Evolutionary conservation across 2,113 vertebrate species (phyloP), one percentile per base, ranked within the genome.

Genomic region (Heliornis fulica): DNA sequence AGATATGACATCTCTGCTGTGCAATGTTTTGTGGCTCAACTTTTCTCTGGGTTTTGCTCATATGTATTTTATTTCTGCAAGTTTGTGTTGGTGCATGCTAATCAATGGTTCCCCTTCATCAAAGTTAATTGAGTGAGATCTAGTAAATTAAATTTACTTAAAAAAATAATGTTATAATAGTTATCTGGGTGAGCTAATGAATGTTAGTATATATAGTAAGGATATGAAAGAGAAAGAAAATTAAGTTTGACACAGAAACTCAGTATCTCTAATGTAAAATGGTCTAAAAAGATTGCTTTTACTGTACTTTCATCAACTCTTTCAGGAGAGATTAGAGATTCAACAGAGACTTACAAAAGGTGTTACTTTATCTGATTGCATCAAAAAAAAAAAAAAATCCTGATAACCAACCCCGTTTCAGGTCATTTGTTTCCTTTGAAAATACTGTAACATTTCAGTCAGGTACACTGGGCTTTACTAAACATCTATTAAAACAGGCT

Each of bases 241-340:
- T 93, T 66, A 89, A 78, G 3, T 31, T 57, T 93, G 89, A 95
- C 81, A 74, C 22, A 82, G 74, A 82, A 96, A 85, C 36, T 83
- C 83, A 84, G 1, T 89, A 89, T 61, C n/a, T 76, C 20, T 76
- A 61, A 87, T 38, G 9, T 19, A 84, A 89, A 89, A 69, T 63
- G 18, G 50, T 54, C 32, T 50, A 80, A 82, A 56, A 88, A 87
- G 36, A 91, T 87, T 91, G 84, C 5, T 95, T 91, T 94, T 85
- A 68, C 45, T 93, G 61, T 85, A 72, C 23, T 69, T 94, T 90
- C 63, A 87, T 93, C 34, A 89, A 10, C 11, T 18, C 14, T 83
- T 95, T 79, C 54, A 90, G 75, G 65, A 92, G 31, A 76, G 28
- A 50, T 83, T 50, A 83, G 15, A 59, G 69, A 65, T 64, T 64